Evolutionary conservation across 2,113 vertebrate genomes (phyloP).

Genomic region (Sorex araneus): DNA sequence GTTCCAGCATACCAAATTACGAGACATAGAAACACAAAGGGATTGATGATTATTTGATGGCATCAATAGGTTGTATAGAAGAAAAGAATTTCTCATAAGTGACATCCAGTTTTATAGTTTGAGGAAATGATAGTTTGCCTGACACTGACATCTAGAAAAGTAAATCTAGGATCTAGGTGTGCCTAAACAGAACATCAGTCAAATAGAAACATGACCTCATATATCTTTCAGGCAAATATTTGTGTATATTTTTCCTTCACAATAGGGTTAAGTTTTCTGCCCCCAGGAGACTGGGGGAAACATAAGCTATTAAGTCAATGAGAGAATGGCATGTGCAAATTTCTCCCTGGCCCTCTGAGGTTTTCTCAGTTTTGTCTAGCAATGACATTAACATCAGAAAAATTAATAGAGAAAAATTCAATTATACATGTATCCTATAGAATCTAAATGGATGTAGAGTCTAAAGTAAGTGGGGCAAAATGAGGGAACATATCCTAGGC

Average conservation of each 20-base stretch:
- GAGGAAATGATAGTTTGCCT: neutral
- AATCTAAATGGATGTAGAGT: neutral
- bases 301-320: no score
- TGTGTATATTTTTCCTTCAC: no score
- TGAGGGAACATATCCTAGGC: neutral
- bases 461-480: neutral
- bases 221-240: neutral
- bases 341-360: neutral
- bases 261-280: neutral
- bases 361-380: neutral
- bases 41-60: neutral
- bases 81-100: neutral
- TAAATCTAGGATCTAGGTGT: neutral
- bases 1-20: neutral
- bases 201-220: rapidly evolving
- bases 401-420: neutral
- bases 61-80: neutral
- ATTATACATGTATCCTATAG: neutral
- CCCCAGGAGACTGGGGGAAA: neutral
- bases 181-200: neutral
- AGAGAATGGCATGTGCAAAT: neutral
- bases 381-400: neutral
- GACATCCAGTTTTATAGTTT: neutral
- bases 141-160: neutral
- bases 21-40: neutral